phyloP scores from a whole-genome alignment of 2,113 vertebrate genomes.

The Chunga burmeisteri region DNA sequence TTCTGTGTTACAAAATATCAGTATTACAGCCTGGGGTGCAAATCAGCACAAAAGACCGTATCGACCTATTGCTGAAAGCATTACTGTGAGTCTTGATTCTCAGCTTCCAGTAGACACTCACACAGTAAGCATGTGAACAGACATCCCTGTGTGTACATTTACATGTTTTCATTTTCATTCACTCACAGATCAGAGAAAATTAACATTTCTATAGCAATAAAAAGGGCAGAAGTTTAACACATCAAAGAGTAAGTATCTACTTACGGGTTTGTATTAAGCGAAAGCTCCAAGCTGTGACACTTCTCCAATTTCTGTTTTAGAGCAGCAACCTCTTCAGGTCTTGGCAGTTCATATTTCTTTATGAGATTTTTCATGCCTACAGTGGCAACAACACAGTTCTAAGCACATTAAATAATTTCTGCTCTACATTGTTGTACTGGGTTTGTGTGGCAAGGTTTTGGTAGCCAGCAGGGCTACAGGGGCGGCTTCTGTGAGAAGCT shows the following conservation, averaged over 20 bases:
- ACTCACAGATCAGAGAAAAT: neutral
- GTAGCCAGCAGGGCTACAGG: neutral
- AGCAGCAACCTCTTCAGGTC: conserved; percentile 80
- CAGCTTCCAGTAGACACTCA: neutral
- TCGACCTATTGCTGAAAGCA: neutral
- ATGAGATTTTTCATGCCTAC: conserved; percentile 88
- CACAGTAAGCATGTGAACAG: neutral
- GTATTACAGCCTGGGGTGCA: neutral
- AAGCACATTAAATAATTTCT: neutral
- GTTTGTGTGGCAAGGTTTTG: neutral
- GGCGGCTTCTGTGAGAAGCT: neutral
- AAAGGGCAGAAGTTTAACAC: neutral
- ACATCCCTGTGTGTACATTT: neutral
- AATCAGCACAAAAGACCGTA: neutral
- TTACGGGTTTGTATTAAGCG: conserved; percentile 77
- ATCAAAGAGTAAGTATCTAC: conserved; percentile 18
- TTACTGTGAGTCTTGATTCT: neutral
- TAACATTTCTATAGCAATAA: neutral
- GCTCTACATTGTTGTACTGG: neutral
- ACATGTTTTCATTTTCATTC: neutral
- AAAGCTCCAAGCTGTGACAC: conserved; percentile 84
- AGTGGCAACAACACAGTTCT: neutral
- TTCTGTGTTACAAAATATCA: neutral
- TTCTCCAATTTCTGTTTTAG: conserved; percentile 91
- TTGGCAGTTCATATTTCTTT: conserved; percentile 88